Evolutionary conservation across 2,888 invertebrate species (phyloP).

Genomic region (Zelleria hepariella): DNA sequence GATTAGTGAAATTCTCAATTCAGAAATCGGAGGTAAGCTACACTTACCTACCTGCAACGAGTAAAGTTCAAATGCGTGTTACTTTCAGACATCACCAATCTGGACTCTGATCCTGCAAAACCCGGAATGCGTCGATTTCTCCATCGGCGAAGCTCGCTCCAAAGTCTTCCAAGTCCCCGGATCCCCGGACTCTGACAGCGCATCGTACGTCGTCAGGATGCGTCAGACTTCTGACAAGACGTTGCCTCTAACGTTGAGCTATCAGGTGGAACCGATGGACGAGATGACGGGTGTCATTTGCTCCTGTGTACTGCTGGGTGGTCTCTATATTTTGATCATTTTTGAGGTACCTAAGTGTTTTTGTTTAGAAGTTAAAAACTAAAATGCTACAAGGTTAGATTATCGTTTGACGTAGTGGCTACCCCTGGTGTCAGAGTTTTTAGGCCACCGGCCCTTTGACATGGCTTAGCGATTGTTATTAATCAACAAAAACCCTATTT

Average conservation of each 20-base stretch:
- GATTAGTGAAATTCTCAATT: no score
- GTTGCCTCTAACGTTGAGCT: constrained; percentile 50
- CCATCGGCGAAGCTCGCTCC: constrained; percentile 52
- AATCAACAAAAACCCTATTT: no score
- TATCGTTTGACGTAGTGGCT: no score
- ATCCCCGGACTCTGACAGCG: not conserved
- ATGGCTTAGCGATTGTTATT: no score
- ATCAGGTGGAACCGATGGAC: constrained; percentile 76
- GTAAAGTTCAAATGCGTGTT: not conserved
- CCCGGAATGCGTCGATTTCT: constrained; percentile 72
- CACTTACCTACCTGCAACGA: not conserved
- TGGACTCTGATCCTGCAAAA: constrained; percentile 75
- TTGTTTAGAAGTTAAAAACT: not conserved
- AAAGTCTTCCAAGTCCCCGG: not conserved
- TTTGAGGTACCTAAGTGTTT: constrained; percentile 82
- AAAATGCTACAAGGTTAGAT: no score
- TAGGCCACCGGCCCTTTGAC: no score
- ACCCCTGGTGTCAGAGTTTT: no score
- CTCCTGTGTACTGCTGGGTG: constrained; percentile 79
- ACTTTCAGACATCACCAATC: constrained; percentile 49
- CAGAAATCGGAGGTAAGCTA: no score
- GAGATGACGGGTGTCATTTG: constrained; percentile 78
- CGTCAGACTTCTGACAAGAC: constrained; percentile 27
- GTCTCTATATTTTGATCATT: constrained; percentile 85
- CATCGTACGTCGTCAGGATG: constrained; percentile 27